Percentiles rank a stretch among this genome's conserved stretches.
phyloP scores from a whole-genome alignment of 2,888 invertebrate genomes.

The Agriopis aurantiaria region DNA sequence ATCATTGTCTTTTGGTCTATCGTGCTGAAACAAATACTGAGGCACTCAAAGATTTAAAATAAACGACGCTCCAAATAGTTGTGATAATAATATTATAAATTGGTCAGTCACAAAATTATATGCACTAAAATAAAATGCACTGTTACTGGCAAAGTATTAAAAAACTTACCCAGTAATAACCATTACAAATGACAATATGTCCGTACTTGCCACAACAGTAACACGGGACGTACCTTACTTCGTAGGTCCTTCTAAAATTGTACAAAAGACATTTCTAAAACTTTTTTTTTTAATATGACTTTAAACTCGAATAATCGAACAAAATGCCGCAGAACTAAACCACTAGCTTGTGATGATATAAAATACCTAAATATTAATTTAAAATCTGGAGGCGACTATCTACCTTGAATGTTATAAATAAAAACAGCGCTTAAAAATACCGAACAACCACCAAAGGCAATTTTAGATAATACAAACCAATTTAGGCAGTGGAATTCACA shows the following conservation, averaged over 20 bases:
- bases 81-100: slow-evolving; percentile 43
- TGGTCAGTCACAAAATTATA: slow-evolving; percentile 64
- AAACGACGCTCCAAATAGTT: slow-evolving; percentile 8
- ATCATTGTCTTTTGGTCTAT: slow-evolving; percentile 18
- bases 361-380: slow-evolving; percentile 26
- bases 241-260: slow-evolving; percentile 16
- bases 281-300: neutral
- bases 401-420: slow-evolving; percentile 40
- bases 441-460: slow-evolving; percentile 55
- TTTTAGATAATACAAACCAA: slow-evolving; percentile 45
- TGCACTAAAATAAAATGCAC: slow-evolving; percentile 77
- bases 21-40: slow-evolving; percentile 8
- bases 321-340: slow-evolving; percentile 23
- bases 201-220: neutral
- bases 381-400: slow-evolving; percentile 34
- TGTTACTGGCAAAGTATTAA: slow-evolving; percentile 75
- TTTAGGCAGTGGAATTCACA: slow-evolving; percentile 49
- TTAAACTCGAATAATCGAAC: slow-evolving; percentile 5
- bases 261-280: slow-evolving; percentile 1
- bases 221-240: slow-evolving; percentile 5
- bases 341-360: slow-evolving; percentile 39
- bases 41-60: slow-evolving; percentile 16
- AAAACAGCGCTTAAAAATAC: slow-evolving; percentile 47
- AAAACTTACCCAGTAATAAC: slow-evolving; percentile 43
- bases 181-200: slow-evolving; percentile 9